Base-by-base conservation (phyloP, 2,113 vertebrate species). In the Tautogolabrus adspersus region DNA sequence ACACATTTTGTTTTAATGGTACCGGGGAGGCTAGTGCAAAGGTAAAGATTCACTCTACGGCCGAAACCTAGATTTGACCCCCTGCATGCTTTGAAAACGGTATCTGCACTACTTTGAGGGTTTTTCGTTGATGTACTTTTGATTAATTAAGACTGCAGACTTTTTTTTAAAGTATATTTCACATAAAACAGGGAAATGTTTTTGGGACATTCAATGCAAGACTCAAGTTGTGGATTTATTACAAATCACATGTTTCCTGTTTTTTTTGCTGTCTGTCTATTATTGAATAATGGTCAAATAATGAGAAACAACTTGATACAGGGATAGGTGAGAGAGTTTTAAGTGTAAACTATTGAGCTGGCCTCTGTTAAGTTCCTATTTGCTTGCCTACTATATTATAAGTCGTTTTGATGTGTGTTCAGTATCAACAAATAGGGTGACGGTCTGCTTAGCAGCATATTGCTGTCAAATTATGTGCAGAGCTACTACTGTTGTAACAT, bases 391-490 rank as follows among this genome's bases (percentile, higher is more conserved):
- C 30, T 51, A 49, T 52, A 38, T 72, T 77, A 51, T 22, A 46
- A 55, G 26, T 34, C 10, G 56, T 79, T 40, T 73, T 9, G 38
- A 60, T 59, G 34, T 44, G 57, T 34, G 64, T 72, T 72, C 42
- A 74, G 10, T 37, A 47, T 72, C 34, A 68, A 10, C 49, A 51
- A 70, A 62, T 19, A 72, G 80, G 69, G 65, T 55, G 64, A 72
- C 16, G 37, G 75, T 82, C 70, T 74, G 77, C 62, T 81, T 54
- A 67, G 70, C 21, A 63, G 44, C 84, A 84, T 66, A 57, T 58
- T 63, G 88, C 66, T 76, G 68, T 85, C 68, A 70, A 87, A 83
- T 81, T 38, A 78, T 75, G 66, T 72, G 67, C 22, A 75, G 40
- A 82, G 13, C 73, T 84, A 66, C 6, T 12, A 54, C 69, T 10